Conservation (phyloP, 2,113 vertebrate genomes). For the Hemicordylus capensis region DNA sequence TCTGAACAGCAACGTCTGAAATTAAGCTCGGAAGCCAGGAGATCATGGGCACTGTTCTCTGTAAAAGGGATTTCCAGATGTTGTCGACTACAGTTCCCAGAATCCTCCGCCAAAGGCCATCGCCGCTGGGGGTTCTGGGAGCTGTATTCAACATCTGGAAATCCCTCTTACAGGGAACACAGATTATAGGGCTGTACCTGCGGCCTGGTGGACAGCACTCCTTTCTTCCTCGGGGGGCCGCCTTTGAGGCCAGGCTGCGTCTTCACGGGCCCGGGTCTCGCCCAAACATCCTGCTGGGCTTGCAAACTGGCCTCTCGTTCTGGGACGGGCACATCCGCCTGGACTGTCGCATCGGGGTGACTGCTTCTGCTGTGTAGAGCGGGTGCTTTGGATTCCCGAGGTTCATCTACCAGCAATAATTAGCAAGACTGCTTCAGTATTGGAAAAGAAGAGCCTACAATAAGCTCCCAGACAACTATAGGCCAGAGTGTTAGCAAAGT, state of each 20-base stretch:
- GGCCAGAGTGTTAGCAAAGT: too few species aligned
- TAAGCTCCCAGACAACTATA: too few species aligned
- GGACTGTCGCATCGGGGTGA: neutral
- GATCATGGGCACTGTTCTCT: too few species aligned
- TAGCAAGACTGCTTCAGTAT: neutral
- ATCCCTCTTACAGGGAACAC: too few species aligned
- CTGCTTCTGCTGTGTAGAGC: conserved; percentile 18
- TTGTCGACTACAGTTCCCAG: too few species aligned
- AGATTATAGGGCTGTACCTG: conserved; percentile 51
- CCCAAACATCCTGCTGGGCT: conserved; percentile 48
- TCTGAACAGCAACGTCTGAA: neutral
- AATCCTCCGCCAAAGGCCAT: too few species aligned
- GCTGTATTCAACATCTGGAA: too few species aligned
- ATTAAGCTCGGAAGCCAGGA: too few species aligned
- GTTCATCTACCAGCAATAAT: conserved; percentile 34
- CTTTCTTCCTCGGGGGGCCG: conserved; percentile 52
- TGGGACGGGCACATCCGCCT: conserved; percentile 3
- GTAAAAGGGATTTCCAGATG: too few species aligned
- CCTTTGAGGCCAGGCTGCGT: conserved; percentile 5
- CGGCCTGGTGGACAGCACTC: conserved; percentile 46
- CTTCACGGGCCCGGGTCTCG: conserved; percentile 52
- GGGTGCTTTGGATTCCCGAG: conserved; percentile 22
- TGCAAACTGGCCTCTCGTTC: conserved; percentile 60
- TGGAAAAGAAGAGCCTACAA: neutral
- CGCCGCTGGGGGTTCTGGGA: too few species aligned